Percentiles rank a stretch among this genome's conserved stretches.
Evolutionary conservation across 2,113 vertebrate species (phyloP).

Genomic region (pig (Sus scrofa)): DNA sequence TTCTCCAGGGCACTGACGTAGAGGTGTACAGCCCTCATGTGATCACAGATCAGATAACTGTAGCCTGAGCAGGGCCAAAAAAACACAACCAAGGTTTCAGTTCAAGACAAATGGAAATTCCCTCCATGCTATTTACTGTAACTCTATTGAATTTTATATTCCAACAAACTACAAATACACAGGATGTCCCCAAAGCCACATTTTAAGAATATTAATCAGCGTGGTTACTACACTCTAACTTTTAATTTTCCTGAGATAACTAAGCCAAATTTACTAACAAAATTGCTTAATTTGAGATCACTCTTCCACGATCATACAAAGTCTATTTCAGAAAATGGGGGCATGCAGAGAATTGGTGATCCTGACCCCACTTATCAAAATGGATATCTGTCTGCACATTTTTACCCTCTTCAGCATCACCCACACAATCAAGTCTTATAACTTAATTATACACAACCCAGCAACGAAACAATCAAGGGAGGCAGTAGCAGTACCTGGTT

Average conservation of each 20-base stretch:
- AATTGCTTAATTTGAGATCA: neutral
- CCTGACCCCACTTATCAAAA: neutral
- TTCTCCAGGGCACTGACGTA: constrained; percentile 93
- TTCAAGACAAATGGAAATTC: constrained; percentile 47
- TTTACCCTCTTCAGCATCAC: neutral
- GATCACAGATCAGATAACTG: constrained; percentile 95
- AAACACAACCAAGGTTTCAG: constrained; percentile 18
- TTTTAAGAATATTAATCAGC: neutral
- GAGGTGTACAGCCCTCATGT: constrained; percentile 96
- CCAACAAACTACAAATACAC: constrained; percentile 22
- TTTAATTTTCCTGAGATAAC: neutral
- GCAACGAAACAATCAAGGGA: neutral
- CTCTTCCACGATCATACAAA: neutral
- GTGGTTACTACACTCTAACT: neutral
- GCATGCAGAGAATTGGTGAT: neutral
- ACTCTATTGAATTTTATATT: neutral
- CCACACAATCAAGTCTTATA: neutral
- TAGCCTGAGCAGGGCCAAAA: constrained; percentile 89
- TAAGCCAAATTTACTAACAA: neutral
- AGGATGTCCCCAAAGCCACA: neutral
- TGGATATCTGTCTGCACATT: neutral
- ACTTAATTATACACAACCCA: neutral
- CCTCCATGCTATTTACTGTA: constrained; percentile 2
- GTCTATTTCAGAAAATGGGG: neutral
- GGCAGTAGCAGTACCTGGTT: neutral